A percentile compares a stretch with the other conserved stretches of the same genome.
Evolutionary conservation across 37 sponge, comb jelly and placozoan genomes (phyloP).

Genomic region (Chondrilla cf. caribensis): DNA sequence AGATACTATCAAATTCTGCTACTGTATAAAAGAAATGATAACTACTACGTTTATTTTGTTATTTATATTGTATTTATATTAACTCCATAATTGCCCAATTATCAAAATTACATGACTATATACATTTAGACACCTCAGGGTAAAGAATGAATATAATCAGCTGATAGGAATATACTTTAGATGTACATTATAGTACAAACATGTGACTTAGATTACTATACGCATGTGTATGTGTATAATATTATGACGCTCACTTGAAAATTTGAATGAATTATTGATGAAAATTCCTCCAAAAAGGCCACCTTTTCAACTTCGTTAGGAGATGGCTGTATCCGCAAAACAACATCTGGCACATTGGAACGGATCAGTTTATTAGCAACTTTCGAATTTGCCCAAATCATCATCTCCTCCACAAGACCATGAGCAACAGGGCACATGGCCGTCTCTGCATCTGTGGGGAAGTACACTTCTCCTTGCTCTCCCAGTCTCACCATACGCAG

Average conservation of each 20-base stretch:
- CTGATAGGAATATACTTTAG: too few species aligned
- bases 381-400: constrained; percentile 45
- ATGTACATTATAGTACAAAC: too few species aligned
- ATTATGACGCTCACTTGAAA: not conserved
- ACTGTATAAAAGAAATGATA: too few species aligned
- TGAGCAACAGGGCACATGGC: constrained; percentile 28
- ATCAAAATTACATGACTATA: too few species aligned
- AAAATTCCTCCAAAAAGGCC: not conserved
- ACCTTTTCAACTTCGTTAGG: constrained; percentile 22
- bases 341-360: constrained; percentile 10
- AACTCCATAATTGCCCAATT: too few species aligned
- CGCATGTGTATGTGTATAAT: too few species aligned
- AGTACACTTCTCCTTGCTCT: not conserved
- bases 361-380: constrained; percentile 29
- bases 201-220: too few species aligned
- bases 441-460: not conserved
- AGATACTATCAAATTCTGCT: too few species aligned
- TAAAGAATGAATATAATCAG: too few species aligned
- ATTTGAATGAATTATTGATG: constrained; percentile 3
- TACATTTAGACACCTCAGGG: too few species aligned
- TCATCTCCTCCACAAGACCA: constrained; percentile 45
- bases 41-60: too few species aligned
- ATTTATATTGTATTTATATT: too few species aligned
- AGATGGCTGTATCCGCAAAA: constrained; percentile 28
- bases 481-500: constrained; percentile 34